Evolutionary conservation across 2,113 vertebrate species (phyloP).

Genomic region (Columbina picui): DNA sequence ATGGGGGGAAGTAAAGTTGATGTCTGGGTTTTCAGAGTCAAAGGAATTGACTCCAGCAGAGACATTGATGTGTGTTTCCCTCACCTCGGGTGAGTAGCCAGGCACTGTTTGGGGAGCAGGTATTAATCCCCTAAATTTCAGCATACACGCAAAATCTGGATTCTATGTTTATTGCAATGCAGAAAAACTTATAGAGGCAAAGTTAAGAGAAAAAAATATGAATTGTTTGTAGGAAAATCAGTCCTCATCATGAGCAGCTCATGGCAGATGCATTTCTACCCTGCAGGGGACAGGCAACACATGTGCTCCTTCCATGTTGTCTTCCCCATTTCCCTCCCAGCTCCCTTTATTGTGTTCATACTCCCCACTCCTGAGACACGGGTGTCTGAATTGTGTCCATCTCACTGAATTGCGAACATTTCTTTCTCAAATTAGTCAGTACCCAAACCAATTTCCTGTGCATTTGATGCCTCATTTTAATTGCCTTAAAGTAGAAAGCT

Average conservation of each 20-base stretch:
- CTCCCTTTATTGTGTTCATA: background rate
- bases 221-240: background rate
- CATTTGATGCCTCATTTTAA: constrained; percentile 64
- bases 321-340: background rate
- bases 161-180: background rate
- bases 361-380: background rate
- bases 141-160: background rate
- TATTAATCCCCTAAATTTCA: background rate
- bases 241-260: background rate
- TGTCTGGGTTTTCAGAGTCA: background rate
- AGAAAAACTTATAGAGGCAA: background rate
- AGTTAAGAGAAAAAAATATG: background rate
- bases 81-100: background rate
- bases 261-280: background rate
- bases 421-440: constrained; percentile 50
- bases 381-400: background rate
- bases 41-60: background rate
- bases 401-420: background rate
- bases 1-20: background rate
- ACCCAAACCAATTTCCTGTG: background rate
- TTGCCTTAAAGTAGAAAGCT: constrained; percentile 64
- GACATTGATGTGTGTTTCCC: background rate
- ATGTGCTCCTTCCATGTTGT: background rate
- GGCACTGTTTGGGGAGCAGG: background rate
- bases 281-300: background rate